These are phyloP conservation scores for Trematomus loennbergii DNA, from an alignment of 2,113 vertebrate genomes.

Conservation along the genomic window DNA sequence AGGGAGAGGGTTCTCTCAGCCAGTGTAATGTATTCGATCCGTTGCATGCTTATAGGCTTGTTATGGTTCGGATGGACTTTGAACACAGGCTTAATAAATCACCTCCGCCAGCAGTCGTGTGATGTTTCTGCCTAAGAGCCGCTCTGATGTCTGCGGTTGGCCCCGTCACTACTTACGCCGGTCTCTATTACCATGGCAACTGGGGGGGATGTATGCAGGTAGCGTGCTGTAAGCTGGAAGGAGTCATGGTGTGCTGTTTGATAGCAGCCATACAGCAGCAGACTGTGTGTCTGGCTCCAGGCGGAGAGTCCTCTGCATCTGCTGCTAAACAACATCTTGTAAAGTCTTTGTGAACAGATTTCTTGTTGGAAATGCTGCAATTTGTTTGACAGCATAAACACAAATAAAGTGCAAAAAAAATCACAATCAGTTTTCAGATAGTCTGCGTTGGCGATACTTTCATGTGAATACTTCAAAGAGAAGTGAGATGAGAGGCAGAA, in stretches of 20 bases:
- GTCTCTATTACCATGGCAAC: slow-evolving; percentile 85
- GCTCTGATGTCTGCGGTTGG: slow-evolving; percentile 79
- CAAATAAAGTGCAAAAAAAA: slow-evolving; percentile 12
- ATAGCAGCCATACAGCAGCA: slow-evolving; percentile 70
- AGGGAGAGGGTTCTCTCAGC: slow-evolving; percentile 62
- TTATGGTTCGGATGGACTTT: slow-evolving; percentile 78
- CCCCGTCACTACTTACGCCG: slow-evolving; percentile 72
- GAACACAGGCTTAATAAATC: slow-evolving; percentile 79
- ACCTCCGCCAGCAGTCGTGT: slow-evolving; percentile 74
- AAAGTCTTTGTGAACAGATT: not conserved
- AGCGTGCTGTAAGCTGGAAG: slow-evolving; percentile 70
- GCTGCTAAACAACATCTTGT: slow-evolving; percentile 6
- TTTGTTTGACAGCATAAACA: not conserved
- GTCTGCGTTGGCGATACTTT: slow-evolving; percentile 49
- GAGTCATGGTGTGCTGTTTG: slow-evolving; percentile 77
- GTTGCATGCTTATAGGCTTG: slow-evolving; percentile 75
- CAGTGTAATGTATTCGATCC: slow-evolving; percentile 76
- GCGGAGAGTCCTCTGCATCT: slow-evolving; percentile 21
- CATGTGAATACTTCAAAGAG: slow-evolving; percentile 63
- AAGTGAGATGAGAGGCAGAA: slow-evolving; percentile 63
- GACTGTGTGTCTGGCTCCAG: slow-evolving; percentile 37
- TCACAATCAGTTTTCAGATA: slow-evolving; percentile 39
- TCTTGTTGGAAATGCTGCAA: not conserved
- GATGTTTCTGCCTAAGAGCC: slow-evolving; percentile 77
- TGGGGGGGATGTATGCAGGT: slow-evolving; percentile 78